Conservation (phyloP, 1,140 invertebrate genomes). For the Holcopasites calliopsidis region DNA sequence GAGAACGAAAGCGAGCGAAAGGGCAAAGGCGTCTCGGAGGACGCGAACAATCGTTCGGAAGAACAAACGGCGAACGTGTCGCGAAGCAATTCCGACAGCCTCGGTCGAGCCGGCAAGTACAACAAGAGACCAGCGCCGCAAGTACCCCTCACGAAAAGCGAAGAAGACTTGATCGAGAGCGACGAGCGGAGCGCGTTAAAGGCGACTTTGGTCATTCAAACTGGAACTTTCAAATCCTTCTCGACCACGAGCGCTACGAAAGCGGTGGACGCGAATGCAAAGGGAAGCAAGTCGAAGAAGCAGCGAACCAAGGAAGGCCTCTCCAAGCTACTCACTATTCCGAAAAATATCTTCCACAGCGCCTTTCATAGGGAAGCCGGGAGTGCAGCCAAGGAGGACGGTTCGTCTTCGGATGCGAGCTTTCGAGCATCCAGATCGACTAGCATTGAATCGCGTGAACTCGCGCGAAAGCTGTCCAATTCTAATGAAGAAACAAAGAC, state of each 20-base stretch:
- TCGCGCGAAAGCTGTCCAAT: conserved; percentile 6
- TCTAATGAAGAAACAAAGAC: not conserved
- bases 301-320: conserved; percentile 66
- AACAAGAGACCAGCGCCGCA: conserved; percentile 76
- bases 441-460: conserved; percentile 49
- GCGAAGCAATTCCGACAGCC: conserved; percentile 57
- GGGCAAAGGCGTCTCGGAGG: too few relatives aligned
- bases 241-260: conserved; percentile 59
- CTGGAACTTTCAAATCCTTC: conserved; percentile 71
- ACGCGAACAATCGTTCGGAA: too few relatives aligned
- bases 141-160: conserved; percentile 43
- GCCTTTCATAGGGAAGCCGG: conserved; percentile 72
- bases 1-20: not conserved
- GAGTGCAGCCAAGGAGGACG: conserved; percentile 40
- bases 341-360: conserved; percentile 73
- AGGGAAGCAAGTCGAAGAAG: conserved; percentile 51
- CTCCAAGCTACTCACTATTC: conserved; percentile 73
- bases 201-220: conserved; percentile 75
- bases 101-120: conserved; percentile 74
- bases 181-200: conserved; percentile 66
- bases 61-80: conserved; percentile 45
- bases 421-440: conserved; percentile 61
- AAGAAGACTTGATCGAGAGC: conserved; percentile 46
- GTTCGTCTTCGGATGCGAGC: conserved; percentile 44
- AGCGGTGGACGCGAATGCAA: conserved; percentile 50